A percentile compares a stretch with the other conserved stretches of the same genome.
phyloP scores from a whole-genome alignment of 2,113 vertebrate species.

The Caranx ignobilis region DNA sequence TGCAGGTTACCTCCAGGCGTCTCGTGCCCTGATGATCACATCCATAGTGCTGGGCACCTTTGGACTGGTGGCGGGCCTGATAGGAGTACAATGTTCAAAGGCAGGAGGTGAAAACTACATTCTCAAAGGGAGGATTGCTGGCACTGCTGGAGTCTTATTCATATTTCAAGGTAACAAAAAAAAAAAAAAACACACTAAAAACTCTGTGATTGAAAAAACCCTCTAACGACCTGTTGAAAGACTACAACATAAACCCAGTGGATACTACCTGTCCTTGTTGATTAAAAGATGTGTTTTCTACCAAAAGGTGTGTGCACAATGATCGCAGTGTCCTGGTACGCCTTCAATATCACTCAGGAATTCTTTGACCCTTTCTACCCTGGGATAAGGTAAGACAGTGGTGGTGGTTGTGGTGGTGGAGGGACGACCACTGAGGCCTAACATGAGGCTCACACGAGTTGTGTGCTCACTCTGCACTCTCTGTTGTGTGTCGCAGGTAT shows the following conservation, averaged over 20 bases:
- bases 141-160: constrained; percentile 82
- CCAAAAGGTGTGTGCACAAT: constrained; percentile 88
- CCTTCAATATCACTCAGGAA: constrained; percentile 89
- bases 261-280: constrained; percentile 5
- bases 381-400: constrained; percentile 86
- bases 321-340: constrained; percentile 92
- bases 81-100: constrained; percentile 88
- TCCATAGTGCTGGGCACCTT: constrained; percentile 85
- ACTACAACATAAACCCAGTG: background rate
- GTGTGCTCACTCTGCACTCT: constrained; percentile 25
- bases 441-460: background rate
- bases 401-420: no score
- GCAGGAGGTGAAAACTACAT: constrained; percentile 79
- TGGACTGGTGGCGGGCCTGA: constrained; percentile 80
- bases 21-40: constrained; percentile 90
- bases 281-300: constrained; percentile 18
- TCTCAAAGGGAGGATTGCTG: constrained; percentile 86
- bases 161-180: constrained; percentile 85
- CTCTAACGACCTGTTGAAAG: background rate
- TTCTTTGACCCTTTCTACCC: constrained; percentile 89
- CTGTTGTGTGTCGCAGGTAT: constrained; percentile 80
- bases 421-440: background rate
- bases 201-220: background rate
- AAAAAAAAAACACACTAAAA: background rate
- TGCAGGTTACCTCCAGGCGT: constrained; percentile 90